phyloP scores from a whole-genome alignment of 2,797 vertebrate species.

The Sebastes alutus region DNA sequence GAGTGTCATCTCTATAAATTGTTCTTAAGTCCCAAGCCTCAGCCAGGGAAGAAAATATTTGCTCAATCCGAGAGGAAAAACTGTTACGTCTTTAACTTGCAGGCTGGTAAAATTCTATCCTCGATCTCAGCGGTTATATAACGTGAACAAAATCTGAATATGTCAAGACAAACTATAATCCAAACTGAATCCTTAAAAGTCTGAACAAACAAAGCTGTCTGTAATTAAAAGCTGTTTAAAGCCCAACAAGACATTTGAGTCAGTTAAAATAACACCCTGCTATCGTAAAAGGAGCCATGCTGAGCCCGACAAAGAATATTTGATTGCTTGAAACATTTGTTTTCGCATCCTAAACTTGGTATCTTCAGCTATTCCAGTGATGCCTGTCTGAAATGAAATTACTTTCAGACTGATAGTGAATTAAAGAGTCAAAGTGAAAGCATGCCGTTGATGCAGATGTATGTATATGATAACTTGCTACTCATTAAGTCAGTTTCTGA shows the following conservation, averaged over 20 bases:
- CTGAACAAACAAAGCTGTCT: conserved; percentile 25
- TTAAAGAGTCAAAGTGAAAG: background rate
- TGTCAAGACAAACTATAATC: background rate
- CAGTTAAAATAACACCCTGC: conserved; percentile 47
- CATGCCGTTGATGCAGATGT: background rate
- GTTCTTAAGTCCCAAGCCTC: background rate
- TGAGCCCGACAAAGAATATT: background rate
- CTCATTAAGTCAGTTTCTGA: background rate
- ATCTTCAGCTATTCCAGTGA: background rate
- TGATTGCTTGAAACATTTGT: conserved; percentile 16
- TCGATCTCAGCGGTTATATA: background rate
- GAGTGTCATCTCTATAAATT: conserved; percentile 8
- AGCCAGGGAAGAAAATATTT: conserved; percentile 7
- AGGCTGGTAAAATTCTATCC: background rate
- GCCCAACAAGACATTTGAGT: conserved; percentile 18
- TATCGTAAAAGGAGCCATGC: conserved; percentile 23
- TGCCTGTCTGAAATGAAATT: background rate
- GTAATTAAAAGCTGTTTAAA: conserved; percentile 32
- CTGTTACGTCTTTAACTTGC: background rate
- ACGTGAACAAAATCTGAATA: conserved; percentile 3
- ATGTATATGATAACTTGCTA: background rate
- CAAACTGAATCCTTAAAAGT: background rate
- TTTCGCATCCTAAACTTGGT: background rate
- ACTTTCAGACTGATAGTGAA: background rate
- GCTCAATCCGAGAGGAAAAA: background rate